Evolutionary conservation across 2,797 vertebrate genomes (phyloP).

Genomic region (Chlorospingus flavigularis): DNA sequence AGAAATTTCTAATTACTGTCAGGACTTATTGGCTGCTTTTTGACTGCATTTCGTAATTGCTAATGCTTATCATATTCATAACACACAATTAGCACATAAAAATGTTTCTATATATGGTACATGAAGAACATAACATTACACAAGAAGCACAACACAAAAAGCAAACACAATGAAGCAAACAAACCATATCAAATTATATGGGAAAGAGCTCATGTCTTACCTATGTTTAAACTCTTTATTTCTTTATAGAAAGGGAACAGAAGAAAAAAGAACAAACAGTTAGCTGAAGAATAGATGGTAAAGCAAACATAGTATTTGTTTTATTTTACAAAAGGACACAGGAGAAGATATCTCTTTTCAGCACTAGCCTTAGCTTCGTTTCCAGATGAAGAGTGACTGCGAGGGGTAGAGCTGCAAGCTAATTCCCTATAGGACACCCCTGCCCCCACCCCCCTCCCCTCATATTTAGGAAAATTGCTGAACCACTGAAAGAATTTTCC

Average conservation of each 20-base stretch:
- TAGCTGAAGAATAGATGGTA: constrained; percentile 78
- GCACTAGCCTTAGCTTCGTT: constrained; percentile 42
- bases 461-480: neutral
- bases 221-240: constrained; percentile 99
- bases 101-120: constrained; percentile 76
- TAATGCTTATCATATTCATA: constrained; percentile 78
- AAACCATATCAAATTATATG: constrained; percentile 76
- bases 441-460: neutral
- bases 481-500: neutral
- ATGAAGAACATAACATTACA: constrained; percentile 76
- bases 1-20: constrained; percentile 78
- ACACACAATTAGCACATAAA: constrained; percentile 80
- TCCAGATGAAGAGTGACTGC: neutral
- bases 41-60: constrained; percentile 78
- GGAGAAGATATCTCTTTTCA: constrained; percentile 51
- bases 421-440: neutral
- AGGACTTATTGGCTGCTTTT: constrained; percentile 78
- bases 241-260: constrained; percentile 86
- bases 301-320: constrained; percentile 77
- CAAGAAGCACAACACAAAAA: constrained; percentile 77
- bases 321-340: constrained; percentile 65
- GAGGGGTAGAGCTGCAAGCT: neutral
- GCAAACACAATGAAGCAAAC: constrained; percentile 78
- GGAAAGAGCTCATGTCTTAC: constrained; percentile 84
- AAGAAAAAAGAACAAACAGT: constrained; percentile 81